Conservation (phyloP, 2,888 invertebrate genomes). For the Onthophagus sagittarius region DNA sequence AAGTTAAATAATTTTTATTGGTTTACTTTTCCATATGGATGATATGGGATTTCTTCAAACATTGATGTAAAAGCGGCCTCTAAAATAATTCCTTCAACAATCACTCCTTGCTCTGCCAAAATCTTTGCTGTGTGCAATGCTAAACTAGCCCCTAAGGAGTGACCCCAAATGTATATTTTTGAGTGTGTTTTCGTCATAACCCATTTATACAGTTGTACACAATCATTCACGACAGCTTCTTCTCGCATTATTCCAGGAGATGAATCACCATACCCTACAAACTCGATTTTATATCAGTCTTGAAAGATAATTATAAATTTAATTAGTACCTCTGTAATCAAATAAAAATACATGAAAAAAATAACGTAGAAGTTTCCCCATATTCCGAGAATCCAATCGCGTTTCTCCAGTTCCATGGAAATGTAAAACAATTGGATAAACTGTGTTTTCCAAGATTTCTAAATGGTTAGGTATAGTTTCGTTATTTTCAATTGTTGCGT, state of each 20-base stretch:
- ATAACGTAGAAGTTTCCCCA: constrained; percentile 69
- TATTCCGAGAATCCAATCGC: constrained; percentile 50
- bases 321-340: constrained; percentile 44
- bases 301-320: background rate
- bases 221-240: constrained; percentile 40
- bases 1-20: background rate
- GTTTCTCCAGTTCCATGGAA: constrained; percentile 47
- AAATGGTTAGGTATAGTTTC: constrained; percentile 48
- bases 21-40: constrained; percentile 35
- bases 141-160: constrained; percentile 42
- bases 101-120: constrained; percentile 33
- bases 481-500: constrained; percentile 42
- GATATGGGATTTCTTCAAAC: constrained; percentile 36
- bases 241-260: constrained; percentile 37
- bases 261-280: constrained; percentile 43
- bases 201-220: constrained; percentile 42
- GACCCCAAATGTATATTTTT: constrained; percentile 44
- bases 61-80: constrained; percentile 41
- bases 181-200: constrained; percentile 33
- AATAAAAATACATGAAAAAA: constrained; percentile 44
- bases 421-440: constrained; percentile 41
- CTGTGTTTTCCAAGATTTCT: constrained; percentile 51
- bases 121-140: constrained; percentile 36
- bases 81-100: constrained; percentile 36
- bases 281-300: background rate